These are phyloP conservation scores for Ispidina picta DNA, from an alignment of 2,797 vertebrate genomes.

Conservation along the genomic window DNA sequence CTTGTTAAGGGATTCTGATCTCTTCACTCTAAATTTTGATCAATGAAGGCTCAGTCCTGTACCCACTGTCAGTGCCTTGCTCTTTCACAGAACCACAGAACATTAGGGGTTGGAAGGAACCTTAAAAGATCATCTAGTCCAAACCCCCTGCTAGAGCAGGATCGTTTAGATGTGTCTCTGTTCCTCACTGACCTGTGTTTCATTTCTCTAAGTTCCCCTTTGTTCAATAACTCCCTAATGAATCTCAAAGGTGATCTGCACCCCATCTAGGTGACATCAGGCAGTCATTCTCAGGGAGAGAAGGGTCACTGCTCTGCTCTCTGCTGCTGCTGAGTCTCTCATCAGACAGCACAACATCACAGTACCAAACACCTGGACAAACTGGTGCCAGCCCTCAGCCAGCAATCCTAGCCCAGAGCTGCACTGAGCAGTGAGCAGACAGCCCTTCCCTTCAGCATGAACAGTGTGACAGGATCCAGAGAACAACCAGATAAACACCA, in stretches of 20 bases:
- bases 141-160: too few species aligned
- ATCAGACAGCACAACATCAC: neutral
- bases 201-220: neutral
- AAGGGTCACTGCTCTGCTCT: neutral
- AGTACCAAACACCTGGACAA: neutral
- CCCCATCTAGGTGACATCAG: neutral
- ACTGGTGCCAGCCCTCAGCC: neutral
- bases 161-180: neutral
- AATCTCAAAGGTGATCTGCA: neutral
- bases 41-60: neutral
- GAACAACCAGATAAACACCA: neutral
- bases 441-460: neutral
- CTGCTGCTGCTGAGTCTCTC: neutral
- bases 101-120: too few species aligned
- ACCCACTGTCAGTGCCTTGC: neutral
- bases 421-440: fast-evolving
- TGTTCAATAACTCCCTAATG: neutral
- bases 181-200: neutral
- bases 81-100: neutral
- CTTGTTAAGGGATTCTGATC: neutral
- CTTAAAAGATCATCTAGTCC: too few species aligned
- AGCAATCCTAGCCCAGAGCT: neutral
- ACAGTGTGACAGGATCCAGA: neutral
- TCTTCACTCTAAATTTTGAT: neutral
- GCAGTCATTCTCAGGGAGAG: neutral